A percentile compares a stretch with the other conserved stretches of the same genome.
Evolutionary conservation across 2,888 invertebrate genomes (phyloP).

Genomic region (Lymantria dispar): DNA sequence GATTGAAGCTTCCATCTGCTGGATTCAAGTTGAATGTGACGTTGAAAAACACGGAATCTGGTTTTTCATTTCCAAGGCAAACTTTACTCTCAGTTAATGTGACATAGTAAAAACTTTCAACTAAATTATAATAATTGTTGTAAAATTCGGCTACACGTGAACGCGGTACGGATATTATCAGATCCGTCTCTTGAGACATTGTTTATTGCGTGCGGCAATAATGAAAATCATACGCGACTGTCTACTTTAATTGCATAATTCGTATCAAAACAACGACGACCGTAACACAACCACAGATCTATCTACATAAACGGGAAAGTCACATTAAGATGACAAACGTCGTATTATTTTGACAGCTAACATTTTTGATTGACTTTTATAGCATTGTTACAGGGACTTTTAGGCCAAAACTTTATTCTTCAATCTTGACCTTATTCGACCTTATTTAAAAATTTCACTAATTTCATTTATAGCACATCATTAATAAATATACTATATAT

Average conservation of each 20-base stretch:
- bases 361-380: no score
- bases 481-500: no score
- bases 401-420: no score
- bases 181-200: conserved; percentile 73
- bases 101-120: conserved; percentile 79
- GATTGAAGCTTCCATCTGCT: conserved; percentile 66
- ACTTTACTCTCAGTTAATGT: conserved; percentile 69
- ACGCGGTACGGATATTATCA: conserved; percentile 69
- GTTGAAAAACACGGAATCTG: conserved; percentile 69
- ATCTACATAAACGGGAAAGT: background rate
- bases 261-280: conserved; percentile 55
- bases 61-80: conserved; percentile 53
- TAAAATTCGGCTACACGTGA: conserved; percentile 69
- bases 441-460: no score
- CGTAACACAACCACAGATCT: conserved; percentile 34
- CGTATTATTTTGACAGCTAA: no score
- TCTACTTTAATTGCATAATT: conserved; percentile 59
- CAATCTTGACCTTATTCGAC: no score
- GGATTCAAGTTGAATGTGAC: conserved; percentile 71
- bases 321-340: no score
- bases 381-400: no score
- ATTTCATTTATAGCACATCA: no score
- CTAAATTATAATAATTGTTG: conserved; percentile 71
- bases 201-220: conserved; percentile 41
- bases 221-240: conserved; percentile 44